phyloP scores from a whole-genome alignment of 2,888 invertebrate species.

The Hesperia comma region DNA sequence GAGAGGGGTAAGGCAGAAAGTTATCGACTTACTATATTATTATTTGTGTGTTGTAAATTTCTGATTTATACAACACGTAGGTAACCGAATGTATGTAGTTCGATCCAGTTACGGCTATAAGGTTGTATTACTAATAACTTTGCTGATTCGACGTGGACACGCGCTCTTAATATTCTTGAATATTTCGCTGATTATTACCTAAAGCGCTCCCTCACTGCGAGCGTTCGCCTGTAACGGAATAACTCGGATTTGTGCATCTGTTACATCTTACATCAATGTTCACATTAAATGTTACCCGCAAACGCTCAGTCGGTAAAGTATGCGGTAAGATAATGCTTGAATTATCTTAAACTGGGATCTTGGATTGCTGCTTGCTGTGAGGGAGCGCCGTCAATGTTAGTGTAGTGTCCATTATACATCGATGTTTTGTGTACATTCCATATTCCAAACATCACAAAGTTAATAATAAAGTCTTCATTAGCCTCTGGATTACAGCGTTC shows the following conservation, averaged over 20 bases:
- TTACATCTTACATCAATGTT: too few relatives aligned
- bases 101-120: not conserved
- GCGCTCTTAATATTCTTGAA: not conserved
- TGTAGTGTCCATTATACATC: slow-evolving; percentile 7
- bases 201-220: too few relatives aligned
- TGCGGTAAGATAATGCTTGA: too few relatives aligned
- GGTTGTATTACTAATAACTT: not conserved
- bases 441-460: slow-evolving; percentile 21
- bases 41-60: too few relatives aligned
- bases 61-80: not conserved
- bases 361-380: too few relatives aligned
- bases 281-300: too few relatives aligned
- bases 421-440: slow-evolving; percentile 37
- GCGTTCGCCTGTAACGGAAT: too few relatives aligned
- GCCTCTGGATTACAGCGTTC: slow-evolving; percentile 12
- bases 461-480: slow-evolving; percentile 9
- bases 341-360: too few relatives aligned
- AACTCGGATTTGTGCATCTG: too few relatives aligned
- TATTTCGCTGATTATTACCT: not conserved
- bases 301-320: too few relatives aligned
- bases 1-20: not conserved
- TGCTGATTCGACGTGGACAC: not conserved
- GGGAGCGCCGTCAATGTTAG: not conserved
- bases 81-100: not conserved
- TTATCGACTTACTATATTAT: too few relatives aligned